Percentiles rank a stretch among this genome's conserved stretches.
Conservation (phyloP, 1,140 invertebrate species). For the Nixonia krombeini region DNA sequence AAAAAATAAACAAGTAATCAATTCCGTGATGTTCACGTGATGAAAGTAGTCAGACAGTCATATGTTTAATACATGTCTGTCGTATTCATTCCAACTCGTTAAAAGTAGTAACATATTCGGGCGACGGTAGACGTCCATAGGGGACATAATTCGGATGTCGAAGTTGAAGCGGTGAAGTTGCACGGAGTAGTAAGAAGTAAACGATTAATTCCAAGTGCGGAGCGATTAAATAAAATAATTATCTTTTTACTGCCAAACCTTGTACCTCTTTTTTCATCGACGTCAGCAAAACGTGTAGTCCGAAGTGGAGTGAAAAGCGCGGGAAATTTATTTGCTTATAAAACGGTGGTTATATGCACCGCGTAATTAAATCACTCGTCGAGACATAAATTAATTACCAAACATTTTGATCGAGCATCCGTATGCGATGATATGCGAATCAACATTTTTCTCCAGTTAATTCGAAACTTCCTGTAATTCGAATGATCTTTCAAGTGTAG, state of each 20-base stretch:
- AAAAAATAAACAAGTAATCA: too few relatives aligned
- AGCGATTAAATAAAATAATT: background rate
- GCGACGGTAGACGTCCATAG: background rate
- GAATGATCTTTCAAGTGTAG: too few relatives aligned
- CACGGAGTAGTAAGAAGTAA: background rate
- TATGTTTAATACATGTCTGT: background rate
- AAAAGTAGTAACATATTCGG: background rate
- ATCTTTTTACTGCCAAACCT: background rate
- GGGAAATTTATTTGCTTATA: background rate
- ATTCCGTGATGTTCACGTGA: background rate
- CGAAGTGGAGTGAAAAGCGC: background rate
- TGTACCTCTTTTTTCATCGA: background rate
- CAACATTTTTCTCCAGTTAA: too few relatives aligned
- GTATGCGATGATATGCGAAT: background rate
- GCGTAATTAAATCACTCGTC: background rate
- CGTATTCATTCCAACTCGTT: background rate
- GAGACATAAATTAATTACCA: background rate
- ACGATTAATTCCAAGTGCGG: background rate
- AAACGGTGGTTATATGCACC: background rate
- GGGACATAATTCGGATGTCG: background rate
- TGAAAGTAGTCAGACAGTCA: background rate
- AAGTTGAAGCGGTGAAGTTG: background rate
- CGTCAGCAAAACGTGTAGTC: background rate
- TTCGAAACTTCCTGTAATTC: too few relatives aligned
- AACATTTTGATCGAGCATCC: background rate